Conservation (phyloP, 2,888 invertebrate genomes). For the Cephus sareptanus region DNA sequence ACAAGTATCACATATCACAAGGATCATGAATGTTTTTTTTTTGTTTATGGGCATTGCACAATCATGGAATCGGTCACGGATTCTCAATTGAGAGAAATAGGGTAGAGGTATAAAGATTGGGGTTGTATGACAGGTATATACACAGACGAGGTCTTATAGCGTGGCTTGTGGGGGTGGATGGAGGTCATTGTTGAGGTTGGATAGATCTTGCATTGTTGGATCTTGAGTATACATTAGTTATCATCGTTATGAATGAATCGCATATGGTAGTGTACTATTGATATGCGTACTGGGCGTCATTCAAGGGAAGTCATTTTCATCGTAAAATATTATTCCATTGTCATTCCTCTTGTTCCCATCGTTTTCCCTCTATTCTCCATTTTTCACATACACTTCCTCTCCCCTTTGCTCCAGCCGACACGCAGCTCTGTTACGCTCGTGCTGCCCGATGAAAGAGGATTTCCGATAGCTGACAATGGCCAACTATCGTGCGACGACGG, state of each 20-base stretch:
- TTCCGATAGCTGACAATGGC: neutral
- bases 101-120: neutral
- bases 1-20: constrained; percentile 28
- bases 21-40: constrained; percentile 15
- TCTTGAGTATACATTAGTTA: neutral
- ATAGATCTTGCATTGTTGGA: neutral
- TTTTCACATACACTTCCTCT: neutral
- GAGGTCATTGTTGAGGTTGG: neutral
- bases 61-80: neutral
- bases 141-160: neutral
- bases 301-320: neutral
- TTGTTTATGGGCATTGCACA: neutral
- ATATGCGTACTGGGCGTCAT: neutral
- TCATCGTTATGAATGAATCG: neutral
- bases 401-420: neutral
- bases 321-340: neutral
- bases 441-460: neutral
- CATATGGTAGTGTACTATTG: neutral
- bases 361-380: neutral
- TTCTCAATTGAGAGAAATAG: neutral
- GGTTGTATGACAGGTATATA: neutral
- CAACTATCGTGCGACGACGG: neutral
- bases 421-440: neutral
- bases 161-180: neutral
- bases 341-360: neutral